phyloP scores from a whole-genome alignment of 2,113 vertebrate species.

The Pristiophorus japonicus region DNA sequence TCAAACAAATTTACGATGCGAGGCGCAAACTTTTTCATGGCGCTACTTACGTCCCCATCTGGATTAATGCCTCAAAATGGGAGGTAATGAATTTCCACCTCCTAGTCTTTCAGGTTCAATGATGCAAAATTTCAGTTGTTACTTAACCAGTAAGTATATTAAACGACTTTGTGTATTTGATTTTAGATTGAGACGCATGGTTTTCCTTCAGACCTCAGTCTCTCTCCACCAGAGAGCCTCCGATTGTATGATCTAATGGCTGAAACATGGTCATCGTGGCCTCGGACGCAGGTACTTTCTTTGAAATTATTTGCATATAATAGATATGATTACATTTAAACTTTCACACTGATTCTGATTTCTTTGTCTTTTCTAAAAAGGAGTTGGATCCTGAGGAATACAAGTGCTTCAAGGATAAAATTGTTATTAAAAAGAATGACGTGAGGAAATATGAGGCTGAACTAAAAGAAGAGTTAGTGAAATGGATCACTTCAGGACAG shows the following conservation, averaged over 20 bases:
- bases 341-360: neutral
- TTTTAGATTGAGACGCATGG: constrained; percentile 55
- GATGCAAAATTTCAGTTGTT: neutral
- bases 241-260: constrained; percentile 59
- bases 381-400: constrained; percentile 58
- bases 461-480: constrained; percentile 53
- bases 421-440: constrained; percentile 58
- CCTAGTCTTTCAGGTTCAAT: neutral
- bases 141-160: neutral
- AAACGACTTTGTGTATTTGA: constrained; percentile 29
- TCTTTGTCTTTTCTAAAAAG: constrained; percentile 43
- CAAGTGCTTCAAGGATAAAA: constrained; percentile 53
- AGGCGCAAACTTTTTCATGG: too few species aligned
- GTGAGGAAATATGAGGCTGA: constrained; percentile 53
- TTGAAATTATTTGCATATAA: neutral
- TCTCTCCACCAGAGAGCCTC: constrained; percentile 56
- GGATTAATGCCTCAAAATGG: too few species aligned
- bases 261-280: constrained; percentile 48
- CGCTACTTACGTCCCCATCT: too few species aligned
- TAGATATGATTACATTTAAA: neutral
- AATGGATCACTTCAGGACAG: constrained; percentile 52
- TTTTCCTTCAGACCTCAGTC: constrained; percentile 54
- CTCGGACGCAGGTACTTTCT: constrained; percentile 48
- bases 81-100: too few species aligned
- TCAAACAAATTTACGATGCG: too few species aligned